Evolutionary conservation across 2,888 invertebrate genomes (phyloP), one percentile per base, ranked within the genome.

Genomic region (Scaptomyza cyrtandrae): DNA sequence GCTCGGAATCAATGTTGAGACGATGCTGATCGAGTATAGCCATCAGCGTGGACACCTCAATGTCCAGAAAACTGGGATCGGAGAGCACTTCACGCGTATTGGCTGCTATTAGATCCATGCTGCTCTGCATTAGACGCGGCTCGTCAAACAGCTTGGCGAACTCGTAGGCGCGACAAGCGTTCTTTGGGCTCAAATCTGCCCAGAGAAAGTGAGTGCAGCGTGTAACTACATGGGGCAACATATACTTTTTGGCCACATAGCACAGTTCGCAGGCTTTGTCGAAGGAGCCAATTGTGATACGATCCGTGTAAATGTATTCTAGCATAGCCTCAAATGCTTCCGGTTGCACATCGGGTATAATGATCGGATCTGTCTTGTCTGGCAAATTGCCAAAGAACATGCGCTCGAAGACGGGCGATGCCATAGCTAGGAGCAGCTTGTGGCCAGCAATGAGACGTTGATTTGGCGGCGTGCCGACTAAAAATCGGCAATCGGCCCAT

Each of bases 381-480:
- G 96, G 95, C 94, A 97, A 95, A 27, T 96, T 95, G 0, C 97
- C 97, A 88, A 94, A 97, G 89, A 97, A 97, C 97, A 97, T 97
- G 0, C 96, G 95, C 88, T 97, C 97, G 88, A 97, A 97, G 0
- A 97, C 97, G 0, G 97, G 97, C 71, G 97, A 97, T 0, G 96
- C 95, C 96, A 97, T 97, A 0, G 97, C 97, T 58, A 97, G 92
- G 67, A 97, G 94, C 35, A 97, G 91, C 90, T 96, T 97, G 91
- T 97, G 97, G 0, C 95, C 96, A n/a, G 95, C 93, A 31, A 97
- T 92, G 1, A 95, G 93, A 81, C 96, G 94, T 89, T 96, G 96
- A 88, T 95, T 95, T 0, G 96, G 95, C 85, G 96, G 95, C 9
- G 95, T 94, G 0, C 97, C 97, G 45, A 97, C 96, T 69, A 97